These are phyloP conservation scores for Tachycineta bicolor DNA, from an alignment of 2,113 vertebrate genomes.

Conservation along the genomic window DNA sequence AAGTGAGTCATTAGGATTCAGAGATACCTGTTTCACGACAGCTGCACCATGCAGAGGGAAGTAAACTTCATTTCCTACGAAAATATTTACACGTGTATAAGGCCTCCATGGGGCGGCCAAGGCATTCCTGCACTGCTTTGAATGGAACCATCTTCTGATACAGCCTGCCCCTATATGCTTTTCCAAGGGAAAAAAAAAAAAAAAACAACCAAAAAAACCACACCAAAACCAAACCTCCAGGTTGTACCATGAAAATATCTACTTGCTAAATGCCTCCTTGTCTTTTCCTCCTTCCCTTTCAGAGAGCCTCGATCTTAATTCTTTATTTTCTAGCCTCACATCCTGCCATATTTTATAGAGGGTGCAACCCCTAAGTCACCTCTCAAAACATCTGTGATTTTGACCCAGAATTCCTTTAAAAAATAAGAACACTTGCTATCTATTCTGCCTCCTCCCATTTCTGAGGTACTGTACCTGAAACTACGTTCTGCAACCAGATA, in stretches of 20 bases:
- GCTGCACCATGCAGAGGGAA: background rate
- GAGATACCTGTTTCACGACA: background rate
- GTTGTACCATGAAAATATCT: background rate
- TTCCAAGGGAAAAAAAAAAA: background rate
- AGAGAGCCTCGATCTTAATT: background rate
- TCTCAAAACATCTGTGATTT: background rate
- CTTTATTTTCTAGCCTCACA: background rate
- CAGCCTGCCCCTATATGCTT: background rate
- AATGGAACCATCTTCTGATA: background rate
- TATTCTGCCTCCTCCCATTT: background rate
- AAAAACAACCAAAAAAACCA: no score
- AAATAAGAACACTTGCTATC: background rate
- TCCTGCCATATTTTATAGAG: background rate
- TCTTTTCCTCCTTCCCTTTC: background rate
- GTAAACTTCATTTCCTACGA: background rate
- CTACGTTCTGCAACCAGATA: background rate
- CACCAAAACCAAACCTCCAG: background rate
- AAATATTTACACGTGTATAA: background rate
- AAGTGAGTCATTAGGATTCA: background rate
- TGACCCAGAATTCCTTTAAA: background rate
- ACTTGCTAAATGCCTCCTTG: background rate
- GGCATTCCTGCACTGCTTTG: background rate
- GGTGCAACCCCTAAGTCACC: background rate
- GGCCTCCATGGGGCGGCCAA: background rate
- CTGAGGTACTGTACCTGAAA: background rate